Evolutionary conservation across 2,888 invertebrate species (phyloP), one percentile per base, ranked within the genome.

Genomic region (Hecatera dysodea): DNA sequence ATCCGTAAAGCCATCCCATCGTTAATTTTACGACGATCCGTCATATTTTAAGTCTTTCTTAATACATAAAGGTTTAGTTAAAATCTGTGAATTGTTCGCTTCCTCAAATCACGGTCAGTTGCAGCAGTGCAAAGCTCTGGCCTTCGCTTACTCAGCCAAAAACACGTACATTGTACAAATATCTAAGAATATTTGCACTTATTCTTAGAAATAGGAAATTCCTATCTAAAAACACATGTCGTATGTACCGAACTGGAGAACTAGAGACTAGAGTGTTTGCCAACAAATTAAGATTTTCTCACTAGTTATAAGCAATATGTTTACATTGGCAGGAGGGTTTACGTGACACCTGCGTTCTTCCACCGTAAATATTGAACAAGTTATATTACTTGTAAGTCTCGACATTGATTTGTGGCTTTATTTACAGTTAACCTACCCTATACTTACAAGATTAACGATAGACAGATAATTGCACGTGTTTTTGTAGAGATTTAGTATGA

Each of bases 331-430:
- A 83, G 74, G 72, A 77, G 84, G 84, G 79, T 83, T 84, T 88
- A 79, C 84, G 82, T 85, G 86, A 81, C 90, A 91, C 89, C 89
- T 90, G 90, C 78, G 85, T 83, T 80, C 83, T 27, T 87, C 83
- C 65, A 75, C 65, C 72, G 77, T 87, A 86, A 88, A 87, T 89
- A 83, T 73, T 75, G 60, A 67, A 65, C 65, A 70, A 80, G 65
- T 72, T 70, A 66, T 27, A 68, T 78, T 33, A 67, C n/a, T 60
- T 56, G n/a, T 60, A 65, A 78, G 53, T 57, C 39, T 17, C 12
- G 66, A 77, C 68, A 50, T 77, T 78, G 82, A 77, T 80, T 72
- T 73, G 71, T 75, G 65, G 76, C 69, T 75, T 72, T 86, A 86
- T 84, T 83, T 84, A 67, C 62, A 68, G 72, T 70, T 66, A 72